Percentiles rank a stretch among this genome's conserved stretches.
Conservation (phyloP, 2,113 vertebrate genomes). For the Orcinus orca region DNA sequence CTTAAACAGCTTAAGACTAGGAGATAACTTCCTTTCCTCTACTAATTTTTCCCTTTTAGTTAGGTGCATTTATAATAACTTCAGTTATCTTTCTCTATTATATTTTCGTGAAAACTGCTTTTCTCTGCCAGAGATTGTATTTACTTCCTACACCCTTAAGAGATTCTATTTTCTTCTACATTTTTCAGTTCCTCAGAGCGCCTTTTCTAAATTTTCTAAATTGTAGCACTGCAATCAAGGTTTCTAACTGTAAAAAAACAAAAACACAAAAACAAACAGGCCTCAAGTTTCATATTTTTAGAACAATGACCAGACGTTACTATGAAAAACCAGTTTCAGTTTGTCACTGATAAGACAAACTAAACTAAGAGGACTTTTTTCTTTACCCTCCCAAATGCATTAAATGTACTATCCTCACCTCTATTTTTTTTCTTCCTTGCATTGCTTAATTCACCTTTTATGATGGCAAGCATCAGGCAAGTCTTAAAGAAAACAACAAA, state of each 20-base stretch:
- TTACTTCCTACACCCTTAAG: not conserved
- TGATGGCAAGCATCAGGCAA: not conserved
- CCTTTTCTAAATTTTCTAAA: slow-evolving; percentile 19
- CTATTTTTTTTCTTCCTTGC: not conserved
- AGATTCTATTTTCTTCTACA: not conserved
- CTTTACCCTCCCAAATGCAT: not conserved
- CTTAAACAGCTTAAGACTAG: not conserved
- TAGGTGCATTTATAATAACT: not conserved
- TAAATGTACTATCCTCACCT: not conserved
- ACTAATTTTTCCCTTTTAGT: not conserved
- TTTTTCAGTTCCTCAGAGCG: not conserved
- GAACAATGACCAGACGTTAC: not conserved
- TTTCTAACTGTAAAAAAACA: not conserved
- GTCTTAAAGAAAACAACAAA: not conserved
- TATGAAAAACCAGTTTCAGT: not conserved
- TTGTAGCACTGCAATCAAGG: not conserved
- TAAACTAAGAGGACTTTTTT: not conserved
- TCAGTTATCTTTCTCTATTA: not conserved
- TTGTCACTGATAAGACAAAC: not conserved
- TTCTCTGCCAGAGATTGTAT: not conserved
- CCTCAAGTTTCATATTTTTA: not conserved
- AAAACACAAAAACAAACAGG: not conserved
- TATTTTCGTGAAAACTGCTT: not conserved
- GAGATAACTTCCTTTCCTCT: not conserved
- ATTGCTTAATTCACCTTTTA: not conserved